These are phyloP conservation scores for Cerastis leucographa DNA, from an alignment of 2,888 invertebrate genomes.

Conservation along the genomic window DNA sequence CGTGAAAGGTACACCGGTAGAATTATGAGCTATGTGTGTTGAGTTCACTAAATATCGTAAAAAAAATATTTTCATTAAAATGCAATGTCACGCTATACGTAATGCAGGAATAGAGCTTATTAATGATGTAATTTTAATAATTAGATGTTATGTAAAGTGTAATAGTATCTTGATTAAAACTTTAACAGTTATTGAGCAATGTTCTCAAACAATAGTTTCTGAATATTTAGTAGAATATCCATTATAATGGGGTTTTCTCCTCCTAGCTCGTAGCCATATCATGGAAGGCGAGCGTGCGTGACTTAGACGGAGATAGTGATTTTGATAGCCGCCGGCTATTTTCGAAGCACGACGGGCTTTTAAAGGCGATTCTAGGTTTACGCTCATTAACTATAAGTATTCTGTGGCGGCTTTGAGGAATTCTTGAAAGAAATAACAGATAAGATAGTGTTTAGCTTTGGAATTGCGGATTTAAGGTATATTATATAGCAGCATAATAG, in stretches of 20 bases:
- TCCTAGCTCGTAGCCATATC: conserved; percentile 69
- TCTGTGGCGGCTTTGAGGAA: conserved; percentile 48
- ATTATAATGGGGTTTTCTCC: conserved; percentile 39
- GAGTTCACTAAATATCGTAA: conserved; percentile 40
- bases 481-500: conserved; percentile 9
- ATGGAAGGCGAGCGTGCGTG: conserved; percentile 76
- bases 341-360: conserved; percentile 72
- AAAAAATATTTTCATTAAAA: conserved; percentile 43
- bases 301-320: conserved; percentile 76
- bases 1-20: conserved; percentile 51
- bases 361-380: conserved; percentile 64
- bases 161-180: neutral
- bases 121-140: conserved; percentile 36
- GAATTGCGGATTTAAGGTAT: neutral
- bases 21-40: conserved; percentile 52
- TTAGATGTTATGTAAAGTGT: conserved; percentile 19
- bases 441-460: conserved; percentile 24
- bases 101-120: conserved; percentile 23
- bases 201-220: conserved; percentile 19
- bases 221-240: conserved; percentile 31
- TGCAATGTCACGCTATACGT: conserved; percentile 47
- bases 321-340: conserved; percentile 75
- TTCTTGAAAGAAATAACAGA: conserved; percentile 46
- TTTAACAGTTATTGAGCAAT: conserved; percentile 8
- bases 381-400: conserved; percentile 59